Evolutionary conservation across 2,113 vertebrate genomes (phyloP).

Genomic region (Engystomops pustulosus): DNA sequence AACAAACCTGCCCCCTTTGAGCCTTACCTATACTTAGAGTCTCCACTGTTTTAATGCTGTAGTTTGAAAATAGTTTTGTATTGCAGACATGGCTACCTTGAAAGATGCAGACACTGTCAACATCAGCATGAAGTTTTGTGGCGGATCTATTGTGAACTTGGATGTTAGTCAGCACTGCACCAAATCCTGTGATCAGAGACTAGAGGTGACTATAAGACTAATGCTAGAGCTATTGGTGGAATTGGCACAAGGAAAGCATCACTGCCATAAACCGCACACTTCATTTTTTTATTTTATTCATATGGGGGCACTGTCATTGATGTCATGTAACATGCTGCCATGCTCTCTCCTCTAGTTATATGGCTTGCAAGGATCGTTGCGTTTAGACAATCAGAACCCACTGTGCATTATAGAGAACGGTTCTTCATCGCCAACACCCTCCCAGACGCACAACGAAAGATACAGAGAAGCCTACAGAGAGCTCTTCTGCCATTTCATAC

Average conservation of each 20-base stretch:
- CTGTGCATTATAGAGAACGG: constrained; percentile 61
- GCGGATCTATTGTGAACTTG: constrained; percentile 62
- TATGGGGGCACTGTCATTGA: neutral
- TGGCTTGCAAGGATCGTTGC: constrained; percentile 58
- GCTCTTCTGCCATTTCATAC: constrained; percentile 64
- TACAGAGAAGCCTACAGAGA: constrained; percentile 58
- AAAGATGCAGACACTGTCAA: constrained; percentile 62
- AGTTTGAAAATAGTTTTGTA: neutral
- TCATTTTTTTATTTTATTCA: no score
- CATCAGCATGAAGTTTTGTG: constrained; percentile 64
- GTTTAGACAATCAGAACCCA: constrained; percentile 64
- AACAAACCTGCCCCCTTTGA: neutral
- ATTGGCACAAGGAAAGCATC: no score
- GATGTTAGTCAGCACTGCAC: constrained; percentile 68
- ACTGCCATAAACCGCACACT: no score
- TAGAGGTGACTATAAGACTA: constrained; percentile 62
- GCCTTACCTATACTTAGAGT: neutral
- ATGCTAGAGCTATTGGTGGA: no score
- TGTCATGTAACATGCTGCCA: neutral
- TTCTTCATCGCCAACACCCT: neutral
- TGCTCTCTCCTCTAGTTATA: constrained; percentile 49
- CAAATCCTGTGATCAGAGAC: constrained; percentile 64
- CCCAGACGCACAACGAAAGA: constrained; percentile 57
- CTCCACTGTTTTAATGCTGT: neutral
- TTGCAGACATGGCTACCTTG: constrained; percentile 58